Evolutionary conservation across 2,113 vertebrate genomes (phyloP), one percentile per base, ranked within the genome.

Genomic region (Ibidorhyncha struthersii): DNA sequence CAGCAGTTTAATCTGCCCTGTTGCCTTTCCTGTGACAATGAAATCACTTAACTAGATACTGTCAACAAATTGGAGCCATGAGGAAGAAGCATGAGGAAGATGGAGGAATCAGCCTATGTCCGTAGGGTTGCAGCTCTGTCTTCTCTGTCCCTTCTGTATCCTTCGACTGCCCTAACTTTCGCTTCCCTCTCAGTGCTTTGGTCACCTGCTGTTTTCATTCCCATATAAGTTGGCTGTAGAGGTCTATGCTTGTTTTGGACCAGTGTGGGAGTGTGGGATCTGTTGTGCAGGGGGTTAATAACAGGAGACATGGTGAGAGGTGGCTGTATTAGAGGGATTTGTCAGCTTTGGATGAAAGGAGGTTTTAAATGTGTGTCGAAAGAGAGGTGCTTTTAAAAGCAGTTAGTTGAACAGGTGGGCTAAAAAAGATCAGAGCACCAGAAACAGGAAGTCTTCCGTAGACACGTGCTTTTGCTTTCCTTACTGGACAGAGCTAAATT

Each of bases 151-250:
- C 38, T 70, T 73, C 67, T 32, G 5, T 59, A 34, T 65, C 30
- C 34, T 52, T 55, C 61, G 50, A 40, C 63, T 50, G 25, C 49
- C 49, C 22, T 12, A 25, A 23, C 22, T 25, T 26, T 47, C 0
- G 0, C 19, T 62, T 2, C 19, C 2, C 10, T 50, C 19, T 58
- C 34, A 5, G 23, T 40, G 55, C 38, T 70, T 45, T 0, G 0
- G 8, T 79, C 32, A 50, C 70, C 58, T 43, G 10, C 22, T 65
- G 4, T 30, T 81, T 66, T 23, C 32, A 12, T 77, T 61, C 45
- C 36, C 22, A 5, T 18, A 5, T 47, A 6, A 72, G 53, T 25
- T 3, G 7, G 9, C 65, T 78, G 16, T n/a, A n/a, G 74, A 80
- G 32, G 19, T 79, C 36, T 82, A 1, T 41, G 56, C 73, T 82